Evolutionary conservation across 2,797 vertebrate genomes (phyloP), one percentile per base, ranked within the genome.

Genomic region (Heteromormyrus szaboi): DNA sequence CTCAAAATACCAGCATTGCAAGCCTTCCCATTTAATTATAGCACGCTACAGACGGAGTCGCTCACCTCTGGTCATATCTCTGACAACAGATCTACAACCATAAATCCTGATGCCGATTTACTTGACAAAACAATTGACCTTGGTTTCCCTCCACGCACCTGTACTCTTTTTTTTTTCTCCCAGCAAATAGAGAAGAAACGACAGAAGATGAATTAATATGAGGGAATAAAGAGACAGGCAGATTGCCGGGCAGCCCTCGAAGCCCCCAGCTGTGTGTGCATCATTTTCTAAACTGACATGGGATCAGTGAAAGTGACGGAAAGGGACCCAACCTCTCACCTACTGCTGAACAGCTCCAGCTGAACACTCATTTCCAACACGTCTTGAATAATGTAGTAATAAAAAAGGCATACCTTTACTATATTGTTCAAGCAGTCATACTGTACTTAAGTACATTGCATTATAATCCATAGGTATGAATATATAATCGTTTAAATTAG

Each of bases 41-140:
- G 17, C 76, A 83, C 0, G 41, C 51, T 41, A 54, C 50, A n/a
- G n/a, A 88, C 37, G 37, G 51, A 56, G 72, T 88, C 4, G 22
- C 50, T 85, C 50, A 51, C 48, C 29, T 51, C 48, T 2, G 25
- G 50, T 85, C 11, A 85, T 85, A 54, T 54, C 50, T 85, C 84
- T 33, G 50, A 62, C 19, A 41, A 62, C 53, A 87, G 53, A 44
- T 87, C 25, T 62, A 62, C 51, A 44, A 41, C 41, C 22, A 59
- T 85, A 83, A 88, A 88, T 85, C 54, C 41, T 59, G 88, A 84
- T 83, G 76, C 44, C 76, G n/a, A 88, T 65, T 85, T 59, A 85
- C 54, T 88, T 51, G 79, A 88, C 56, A 84, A 48, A 65, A 54
- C 54, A 85, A 65, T 85, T 88, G 88, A 88, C 53, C 88, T 88